Evolutionary conservation across 2,797 vertebrate genomes (phyloP), one percentile per base, ranked within the genome.

Genomic region (Hyperoplus immaculatus): DNA sequence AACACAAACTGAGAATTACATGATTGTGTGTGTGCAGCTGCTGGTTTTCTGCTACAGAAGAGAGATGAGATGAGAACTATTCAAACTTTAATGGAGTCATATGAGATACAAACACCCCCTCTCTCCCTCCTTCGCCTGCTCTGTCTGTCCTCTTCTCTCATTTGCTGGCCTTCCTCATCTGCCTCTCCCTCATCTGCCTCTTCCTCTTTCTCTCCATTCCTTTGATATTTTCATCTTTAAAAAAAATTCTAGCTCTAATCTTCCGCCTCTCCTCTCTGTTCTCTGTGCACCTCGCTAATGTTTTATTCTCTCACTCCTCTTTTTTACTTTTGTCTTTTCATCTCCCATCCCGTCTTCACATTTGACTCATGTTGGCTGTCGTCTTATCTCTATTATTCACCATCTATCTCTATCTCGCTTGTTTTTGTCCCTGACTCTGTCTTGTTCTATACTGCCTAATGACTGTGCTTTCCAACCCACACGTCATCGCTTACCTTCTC

Each of bases 51-150:
- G 38, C 60, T 72, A 47, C 75, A 75, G 69, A 77, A 76, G 69
- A 85, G 38, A 69, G 71, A 59, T 29, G 65, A 71, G 69, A 82
- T 82, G 77, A 87, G 80, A 88, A 70, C 84, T 77, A 73, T 81
- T 88, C 73, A 73, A 83, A 87, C 80, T 91, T 87, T 82, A 87
- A 88, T 90, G 70, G 80, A 67, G 68, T 72, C 82, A 68, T 72
- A 69, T 46, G 72, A 87, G 76, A 87, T 69, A 82, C 78, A 89
- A 85, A 84, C 67, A 79, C 21, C 45, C 49, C 58, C 65, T 65
- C 62, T 62, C 64, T 66, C 62, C 47, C 36, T 75, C 55, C 49
- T 62, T 64, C 55, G 18, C 62, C 42, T 49, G 1, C 49, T 51
- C 62, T 16, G 2, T 74, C 58, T 66, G 63, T 78, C 73, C 61